A percentile compares a stretch with the other conserved stretches of the same genome.
Conservation (phyloP, 2,113 vertebrate species). For the Cebidichthys violaceus region DNA sequence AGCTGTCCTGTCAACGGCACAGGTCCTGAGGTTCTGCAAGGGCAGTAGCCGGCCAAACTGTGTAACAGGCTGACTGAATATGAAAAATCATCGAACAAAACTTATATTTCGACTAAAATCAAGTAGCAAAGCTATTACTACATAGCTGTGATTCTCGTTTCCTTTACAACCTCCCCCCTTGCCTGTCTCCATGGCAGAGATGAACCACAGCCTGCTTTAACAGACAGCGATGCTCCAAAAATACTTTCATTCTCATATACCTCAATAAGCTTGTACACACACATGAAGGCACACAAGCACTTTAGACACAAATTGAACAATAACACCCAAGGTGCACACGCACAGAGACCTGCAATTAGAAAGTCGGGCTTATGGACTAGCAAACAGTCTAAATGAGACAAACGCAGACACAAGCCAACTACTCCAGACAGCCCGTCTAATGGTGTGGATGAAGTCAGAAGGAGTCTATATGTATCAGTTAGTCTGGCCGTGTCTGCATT, state of each 20-base stretch:
- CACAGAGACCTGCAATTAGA: slow-evolving; percentile 27
- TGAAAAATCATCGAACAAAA: neutral
- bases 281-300: slow-evolving; percentile 18
- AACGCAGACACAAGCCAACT: slow-evolving; percentile 7
- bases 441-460: slow-evolving; percentile 62
- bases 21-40: slow-evolving; percentile 8
- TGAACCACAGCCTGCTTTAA: neutral
- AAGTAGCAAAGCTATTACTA: neutral
- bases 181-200: neutral
- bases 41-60: slow-evolving; percentile 1
- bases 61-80: slow-evolving; percentile 6
- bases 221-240: too few relatives aligned
- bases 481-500: slow-evolving; percentile 62
- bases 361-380: slow-evolving; percentile 32
- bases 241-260: slow-evolving; percentile 7
- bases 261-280: neutral
- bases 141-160: neutral
- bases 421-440: slow-evolving; percentile 39
- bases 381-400: slow-evolving; percentile 41
- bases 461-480: slow-evolving; percentile 62
- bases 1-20: slow-evolving; percentile 12
- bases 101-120: neutral
- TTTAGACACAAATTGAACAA: slow-evolving; percentile 31
- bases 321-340: slow-evolving; percentile 13
- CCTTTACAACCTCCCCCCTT: neutral